Percentiles rank a stretch among this genome's conserved stretches.
Conservation (phyloP, 2,113 vertebrate genomes). For the Egretta garzetta region DNA sequence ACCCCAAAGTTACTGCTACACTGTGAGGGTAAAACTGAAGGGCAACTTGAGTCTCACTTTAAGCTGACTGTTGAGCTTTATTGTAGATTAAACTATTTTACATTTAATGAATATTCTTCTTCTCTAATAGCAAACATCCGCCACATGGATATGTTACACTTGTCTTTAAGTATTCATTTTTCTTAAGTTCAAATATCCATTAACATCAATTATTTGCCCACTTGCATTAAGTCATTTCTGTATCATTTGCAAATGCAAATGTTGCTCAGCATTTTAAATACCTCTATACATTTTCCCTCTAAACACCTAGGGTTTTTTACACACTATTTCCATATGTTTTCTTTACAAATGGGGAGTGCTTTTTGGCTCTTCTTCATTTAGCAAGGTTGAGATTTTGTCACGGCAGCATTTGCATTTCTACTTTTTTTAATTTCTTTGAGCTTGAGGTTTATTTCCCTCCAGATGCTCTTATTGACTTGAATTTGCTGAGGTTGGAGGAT, state of each 20-base stretch:
- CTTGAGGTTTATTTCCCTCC: not conserved
- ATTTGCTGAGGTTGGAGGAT: not conserved
- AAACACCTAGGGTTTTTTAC: not conserved
- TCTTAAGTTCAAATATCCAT: slow-evolving; percentile 50
- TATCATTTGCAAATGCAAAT: not conserved
- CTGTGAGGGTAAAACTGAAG: not conserved
- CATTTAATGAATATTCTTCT: slow-evolving; percentile 41
- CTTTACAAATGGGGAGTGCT: not conserved
- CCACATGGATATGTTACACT: slow-evolving; percentile 44
- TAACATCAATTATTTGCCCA: slow-evolving; percentile 59
- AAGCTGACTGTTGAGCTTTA: not conserved
- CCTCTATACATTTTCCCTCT: not conserved
- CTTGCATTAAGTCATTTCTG: slow-evolving; percentile 39
- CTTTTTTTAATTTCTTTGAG: not conserved
- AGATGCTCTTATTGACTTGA: not conserved
- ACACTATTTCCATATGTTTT: not conserved
- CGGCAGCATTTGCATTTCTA: not conserved
- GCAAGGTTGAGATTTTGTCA: not conserved
- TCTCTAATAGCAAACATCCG: slow-evolving; percentile 60
- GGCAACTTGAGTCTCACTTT: not conserved
- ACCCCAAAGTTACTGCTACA: not conserved
- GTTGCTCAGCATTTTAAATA: slow-evolving; percentile 3
- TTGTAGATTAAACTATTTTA: not conserved
- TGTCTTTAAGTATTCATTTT: slow-evolving; percentile 55
- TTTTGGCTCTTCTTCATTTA: not conserved